A percentile compares a stretch with the other conserved stretches of the same genome.
These are phyloP conservation scores for Sebastes taczanowskii DNA, from an alignment of 2,797 vertebrate species.

Conservation along the genomic window DNA sequence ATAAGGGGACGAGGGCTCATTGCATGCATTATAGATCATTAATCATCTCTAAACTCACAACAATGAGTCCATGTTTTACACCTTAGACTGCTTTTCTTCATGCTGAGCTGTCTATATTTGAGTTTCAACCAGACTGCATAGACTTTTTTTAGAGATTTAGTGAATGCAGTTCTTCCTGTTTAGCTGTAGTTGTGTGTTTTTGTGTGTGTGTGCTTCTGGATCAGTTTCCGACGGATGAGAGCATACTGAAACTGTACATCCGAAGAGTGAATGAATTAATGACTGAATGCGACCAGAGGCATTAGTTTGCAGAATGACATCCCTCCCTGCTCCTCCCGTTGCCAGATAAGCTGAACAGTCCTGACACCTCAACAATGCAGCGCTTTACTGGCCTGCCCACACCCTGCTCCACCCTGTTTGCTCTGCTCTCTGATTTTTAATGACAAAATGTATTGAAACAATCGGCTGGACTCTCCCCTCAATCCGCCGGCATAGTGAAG, in stretches of 20 bases:
- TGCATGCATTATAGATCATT: background rate
- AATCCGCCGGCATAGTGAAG: conserved; percentile 89
- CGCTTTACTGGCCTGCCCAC: conserved; percentile 83
- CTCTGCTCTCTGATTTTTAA: conserved; percentile 90
- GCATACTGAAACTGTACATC: conserved; percentile 11
- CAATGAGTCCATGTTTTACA: background rate
- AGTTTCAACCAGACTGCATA: background rate
- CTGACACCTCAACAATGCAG: conserved; percentile 91
- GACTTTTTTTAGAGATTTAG: background rate
- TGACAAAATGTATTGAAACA: conserved; percentile 95
- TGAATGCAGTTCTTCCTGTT: background rate
- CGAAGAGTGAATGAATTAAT: conserved; percentile 7
- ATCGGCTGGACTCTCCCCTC: conserved; percentile 90
- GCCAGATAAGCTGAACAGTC: conserved; percentile 87
- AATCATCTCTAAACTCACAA: conserved; percentile 6
- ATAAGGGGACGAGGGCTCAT: background rate
- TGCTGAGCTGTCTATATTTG: background rate
- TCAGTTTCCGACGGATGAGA: background rate
- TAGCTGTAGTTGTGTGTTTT: background rate
- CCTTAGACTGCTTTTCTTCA: background rate
- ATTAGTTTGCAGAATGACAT: conserved; percentile 89
- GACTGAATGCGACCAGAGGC: conserved; percentile 84
- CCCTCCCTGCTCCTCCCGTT: conserved; percentile 74
- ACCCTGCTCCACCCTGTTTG: conserved; percentile 88
- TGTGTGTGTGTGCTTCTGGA: background rate